Percentiles rank a stretch among this genome's conserved stretches.
Conservation (phyloP, 2,888 invertebrate genomes). For the Malacosoma neustria region DNA sequence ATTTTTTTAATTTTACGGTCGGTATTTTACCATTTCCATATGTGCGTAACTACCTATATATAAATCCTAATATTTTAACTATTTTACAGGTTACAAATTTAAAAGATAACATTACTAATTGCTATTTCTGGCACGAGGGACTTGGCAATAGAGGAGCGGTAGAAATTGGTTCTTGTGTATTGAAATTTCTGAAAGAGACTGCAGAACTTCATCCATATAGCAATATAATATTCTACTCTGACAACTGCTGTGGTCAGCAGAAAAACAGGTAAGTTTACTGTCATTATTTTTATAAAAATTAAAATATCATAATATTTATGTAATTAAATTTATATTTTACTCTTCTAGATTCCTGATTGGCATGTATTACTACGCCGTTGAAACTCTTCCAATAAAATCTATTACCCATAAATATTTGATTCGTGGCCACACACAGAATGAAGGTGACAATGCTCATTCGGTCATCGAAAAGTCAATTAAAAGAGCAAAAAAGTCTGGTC, state of each 20-base stretch:
- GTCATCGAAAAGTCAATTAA: constrained; percentile 7
- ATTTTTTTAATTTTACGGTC: not conserved
- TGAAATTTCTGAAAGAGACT: constrained; percentile 4
- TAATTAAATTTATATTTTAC: too few species aligned
- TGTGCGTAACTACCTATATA: too few species aligned
- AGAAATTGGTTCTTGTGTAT: constrained; percentile 7
- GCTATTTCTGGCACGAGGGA: constrained; percentile 4
- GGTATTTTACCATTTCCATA: too few species aligned
- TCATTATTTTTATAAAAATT: too few species aligned
- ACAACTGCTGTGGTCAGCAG: constrained; percentile 8
- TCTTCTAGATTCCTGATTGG: constrained; percentile 5
- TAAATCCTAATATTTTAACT: too few species aligned
- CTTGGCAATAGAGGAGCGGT: constrained; percentile 5
- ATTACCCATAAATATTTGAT: constrained; percentile 2
- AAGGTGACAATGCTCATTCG: constrained; percentile 6
- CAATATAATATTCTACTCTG: not conserved
- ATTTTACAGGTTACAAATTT: too few species aligned
- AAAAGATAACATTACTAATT: not conserved
- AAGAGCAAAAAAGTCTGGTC: constrained; percentile 4
- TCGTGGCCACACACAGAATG: constrained; percentile 5
- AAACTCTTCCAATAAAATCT: not conserved
- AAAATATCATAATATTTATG: too few species aligned
- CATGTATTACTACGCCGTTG: constrained; percentile 5
- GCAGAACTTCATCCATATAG: not conserved
- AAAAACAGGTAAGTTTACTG: too few species aligned